phyloP scores from a whole-genome alignment of 2,797 vertebrate genomes.

The Alcedo quadribrachys region DNA sequence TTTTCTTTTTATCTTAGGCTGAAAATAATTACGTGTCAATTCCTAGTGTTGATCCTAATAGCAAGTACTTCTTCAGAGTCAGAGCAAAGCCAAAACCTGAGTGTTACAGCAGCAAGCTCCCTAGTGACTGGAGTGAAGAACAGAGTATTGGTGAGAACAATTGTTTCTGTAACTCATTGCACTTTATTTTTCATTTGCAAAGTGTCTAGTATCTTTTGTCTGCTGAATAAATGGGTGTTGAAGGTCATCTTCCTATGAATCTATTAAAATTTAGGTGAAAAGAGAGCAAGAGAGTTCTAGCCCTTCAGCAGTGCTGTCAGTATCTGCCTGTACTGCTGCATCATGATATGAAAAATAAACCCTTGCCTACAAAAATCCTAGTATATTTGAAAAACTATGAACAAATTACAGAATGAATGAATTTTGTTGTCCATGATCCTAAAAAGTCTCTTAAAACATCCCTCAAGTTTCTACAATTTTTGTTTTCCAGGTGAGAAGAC shows the following conservation, averaged over 20 bases:
- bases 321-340: background rate
- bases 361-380: background rate
- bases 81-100: background rate
- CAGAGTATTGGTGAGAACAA: slow-evolving; percentile 70
- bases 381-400: background rate
- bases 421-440: background rate
- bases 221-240: background rate
- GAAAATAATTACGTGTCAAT: background rate
- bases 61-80: slow-evolving; percentile 44
- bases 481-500: slow-evolving; percentile 62
- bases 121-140: slow-evolving; percentile 76
- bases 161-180: background rate
- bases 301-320: background rate
- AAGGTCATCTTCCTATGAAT: background rate
- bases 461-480: background rate
- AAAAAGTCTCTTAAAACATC: background rate
- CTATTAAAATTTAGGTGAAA: background rate
- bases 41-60: background rate
- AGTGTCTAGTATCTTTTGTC: background rate
- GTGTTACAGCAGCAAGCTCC: slow-evolving; percentile 47
- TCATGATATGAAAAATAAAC: background rate
- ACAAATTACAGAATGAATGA: background rate
- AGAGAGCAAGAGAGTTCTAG: background rate
- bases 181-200: background rate
- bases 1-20: background rate